These are phyloP conservation scores for Rhinichthys klamathensis DNA, from an alignment of 2,113 vertebrate genomes.

Conservation along the genomic window DNA sequence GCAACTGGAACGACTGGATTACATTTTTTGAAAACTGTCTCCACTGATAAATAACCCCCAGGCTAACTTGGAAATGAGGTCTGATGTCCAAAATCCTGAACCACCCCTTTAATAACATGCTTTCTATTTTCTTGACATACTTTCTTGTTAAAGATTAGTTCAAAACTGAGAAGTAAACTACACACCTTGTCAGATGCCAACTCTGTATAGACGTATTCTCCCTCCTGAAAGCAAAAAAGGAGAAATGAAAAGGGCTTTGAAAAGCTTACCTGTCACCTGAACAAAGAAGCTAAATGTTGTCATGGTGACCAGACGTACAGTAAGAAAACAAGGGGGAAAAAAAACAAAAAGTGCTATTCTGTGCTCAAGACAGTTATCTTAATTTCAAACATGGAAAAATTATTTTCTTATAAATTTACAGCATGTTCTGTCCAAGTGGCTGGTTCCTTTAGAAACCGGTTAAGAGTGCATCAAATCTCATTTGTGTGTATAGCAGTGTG, in stretches of 20 bases:
- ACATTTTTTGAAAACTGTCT: too few species aligned
- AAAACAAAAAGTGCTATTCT: neutral
- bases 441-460: neutral
- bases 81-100: too few species aligned
- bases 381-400: neutral
- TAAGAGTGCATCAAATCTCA: neutral
- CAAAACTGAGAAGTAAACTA: neutral
- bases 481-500: neutral
- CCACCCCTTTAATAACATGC: neutral
- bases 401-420: neutral
- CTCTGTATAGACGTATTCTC: neutral
- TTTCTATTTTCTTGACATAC: neutral
- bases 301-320: neutral
- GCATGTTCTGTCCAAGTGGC: neutral
- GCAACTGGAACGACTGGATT: too few species aligned
- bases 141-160: neutral
- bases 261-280: neutral
- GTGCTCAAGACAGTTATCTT: neutral
- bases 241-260: neutral
- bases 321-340: neutral
- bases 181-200: neutral
- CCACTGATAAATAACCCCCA: too few species aligned
- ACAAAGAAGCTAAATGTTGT: neutral
- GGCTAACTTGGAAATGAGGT: too few species aligned
- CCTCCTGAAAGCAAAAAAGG: neutral